Evolutionary conservation across 2,113 vertebrate species (phyloP).

Genomic region (Oryzias javanicus): DNA sequence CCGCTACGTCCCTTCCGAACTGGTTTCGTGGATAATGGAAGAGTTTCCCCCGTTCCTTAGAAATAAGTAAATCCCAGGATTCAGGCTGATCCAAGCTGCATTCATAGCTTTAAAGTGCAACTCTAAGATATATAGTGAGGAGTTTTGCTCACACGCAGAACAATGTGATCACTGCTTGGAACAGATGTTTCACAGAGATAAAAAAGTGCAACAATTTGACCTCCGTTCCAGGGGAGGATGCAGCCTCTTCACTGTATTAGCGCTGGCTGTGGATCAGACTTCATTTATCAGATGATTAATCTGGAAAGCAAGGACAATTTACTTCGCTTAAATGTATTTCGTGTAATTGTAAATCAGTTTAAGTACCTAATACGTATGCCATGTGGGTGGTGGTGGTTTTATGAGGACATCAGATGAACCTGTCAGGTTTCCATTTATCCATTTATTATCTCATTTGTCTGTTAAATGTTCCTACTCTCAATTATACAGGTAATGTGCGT

Average conservation of each 20-base stretch:
- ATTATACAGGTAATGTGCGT: no score
- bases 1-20: not conserved
- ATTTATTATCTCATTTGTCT: not conserved
- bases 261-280: not conserved
- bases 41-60: not conserved
- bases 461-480: no score
- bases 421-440: not conserved
- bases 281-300: conserved; percentile 22
- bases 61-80: conserved; percentile 1
- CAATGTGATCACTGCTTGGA: conserved; percentile 22
- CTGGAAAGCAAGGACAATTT: conserved; percentile 13
- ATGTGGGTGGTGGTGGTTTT: conserved; percentile 11
- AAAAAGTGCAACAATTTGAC: conserved; percentile 4
- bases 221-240: not conserved
- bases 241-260: not conserved
- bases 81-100: conserved; percentile 3
- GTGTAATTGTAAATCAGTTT: conserved; percentile 33
- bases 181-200: conserved; percentile 20
- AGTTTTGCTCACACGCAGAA: conserved; percentile 10
- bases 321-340: conserved; percentile 7
- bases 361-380: conserved; percentile 1
- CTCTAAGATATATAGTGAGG: conserved; percentile 3
- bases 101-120: conserved; percentile 21
- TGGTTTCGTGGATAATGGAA: conserved; percentile 6
- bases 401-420: conserved; percentile 12